Evolutionary conservation across 2,113 vertebrate species (phyloP).

Genomic region (Xerus inauris): DNA sequence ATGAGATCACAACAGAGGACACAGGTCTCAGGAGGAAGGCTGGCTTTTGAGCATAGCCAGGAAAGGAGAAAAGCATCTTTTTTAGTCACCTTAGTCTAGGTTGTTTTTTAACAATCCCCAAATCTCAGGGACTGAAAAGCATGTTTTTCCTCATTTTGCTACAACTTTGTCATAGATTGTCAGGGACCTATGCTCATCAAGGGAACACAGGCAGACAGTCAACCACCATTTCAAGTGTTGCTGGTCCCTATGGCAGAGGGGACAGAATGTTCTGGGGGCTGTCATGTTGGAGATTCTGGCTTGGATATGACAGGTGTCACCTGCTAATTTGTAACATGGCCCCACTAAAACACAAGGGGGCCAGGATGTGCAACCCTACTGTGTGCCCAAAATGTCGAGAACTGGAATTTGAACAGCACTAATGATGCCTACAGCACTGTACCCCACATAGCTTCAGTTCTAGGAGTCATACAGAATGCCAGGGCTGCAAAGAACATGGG

Average conservation of each 20-base stretch:
- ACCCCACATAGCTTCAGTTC: not conserved
- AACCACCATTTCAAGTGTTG: not conserved
- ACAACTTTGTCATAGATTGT: fast-evolving
- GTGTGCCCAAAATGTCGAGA: not conserved
- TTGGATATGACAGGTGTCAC: not conserved
- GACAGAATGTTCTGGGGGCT: not conserved
- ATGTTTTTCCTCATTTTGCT: not conserved
- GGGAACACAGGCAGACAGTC: not conserved
- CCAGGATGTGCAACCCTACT: not conserved
- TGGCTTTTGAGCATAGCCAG: not conserved
- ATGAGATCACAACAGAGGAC: not conserved
- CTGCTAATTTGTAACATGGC: not conserved
- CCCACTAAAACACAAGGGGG: not conserved
- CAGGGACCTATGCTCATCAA: not conserved
- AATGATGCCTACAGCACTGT: not conserved
- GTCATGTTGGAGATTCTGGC: not conserved
- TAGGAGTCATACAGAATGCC: not conserved
- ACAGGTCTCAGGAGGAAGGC: not conserved
- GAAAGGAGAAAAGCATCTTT: not conserved
- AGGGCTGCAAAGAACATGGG: not conserved
- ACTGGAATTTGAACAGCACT: not conserved
- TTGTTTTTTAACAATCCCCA: not conserved
- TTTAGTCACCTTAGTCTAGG: not conserved
- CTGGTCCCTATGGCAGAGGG: not conserved
- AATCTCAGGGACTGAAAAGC: not conserved